phyloP scores from a whole-genome alignment of 2,888 invertebrate genomes.

The Hirudinaria manillensis region DNA sequence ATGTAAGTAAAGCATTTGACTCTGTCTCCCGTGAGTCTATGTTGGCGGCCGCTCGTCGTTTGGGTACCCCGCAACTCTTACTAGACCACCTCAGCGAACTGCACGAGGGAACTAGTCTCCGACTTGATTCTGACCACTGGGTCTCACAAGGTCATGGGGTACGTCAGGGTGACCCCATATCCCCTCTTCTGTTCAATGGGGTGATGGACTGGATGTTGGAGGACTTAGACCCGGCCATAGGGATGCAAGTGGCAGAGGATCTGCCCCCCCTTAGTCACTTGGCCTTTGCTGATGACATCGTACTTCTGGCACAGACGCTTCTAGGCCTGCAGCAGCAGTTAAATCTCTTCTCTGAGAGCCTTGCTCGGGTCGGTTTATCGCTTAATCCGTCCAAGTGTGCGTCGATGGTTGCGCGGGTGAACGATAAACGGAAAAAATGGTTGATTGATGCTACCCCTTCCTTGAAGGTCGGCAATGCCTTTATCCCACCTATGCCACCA shows the following conservation, averaged over 20 bases:
- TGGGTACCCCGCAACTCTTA: too few species aligned
- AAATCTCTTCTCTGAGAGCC: not conserved
- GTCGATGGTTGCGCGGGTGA: too few species aligned
- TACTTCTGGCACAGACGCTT: not conserved
- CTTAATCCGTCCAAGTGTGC: not conserved
- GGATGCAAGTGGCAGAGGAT: not conserved
- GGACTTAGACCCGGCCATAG: not conserved
- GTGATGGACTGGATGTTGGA: conserved; percentile 3
- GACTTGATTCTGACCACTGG: too few species aligned
- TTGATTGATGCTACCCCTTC: too few species aligned
- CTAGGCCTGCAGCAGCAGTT: not conserved
- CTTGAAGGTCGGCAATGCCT: too few species aligned
- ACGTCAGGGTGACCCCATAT: conserved; percentile 17
- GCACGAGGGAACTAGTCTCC: too few species aligned
- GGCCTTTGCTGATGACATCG: not conserved
- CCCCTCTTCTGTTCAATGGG: conserved; percentile 6
- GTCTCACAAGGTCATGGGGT: not conserved
- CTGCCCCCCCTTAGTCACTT: not conserved
- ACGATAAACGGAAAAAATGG: too few species aligned
- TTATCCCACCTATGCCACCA: too few species aligned
- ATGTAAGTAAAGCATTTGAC: not conserved
- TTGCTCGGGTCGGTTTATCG: too few species aligned
- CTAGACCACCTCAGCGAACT: too few species aligned
- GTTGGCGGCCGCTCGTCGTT: too few species aligned
- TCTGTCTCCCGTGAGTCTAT: too few species aligned